phyloP scores from a whole-genome alignment of 2,113 vertebrate species.

The Callospermophilus lateralis region DNA sequence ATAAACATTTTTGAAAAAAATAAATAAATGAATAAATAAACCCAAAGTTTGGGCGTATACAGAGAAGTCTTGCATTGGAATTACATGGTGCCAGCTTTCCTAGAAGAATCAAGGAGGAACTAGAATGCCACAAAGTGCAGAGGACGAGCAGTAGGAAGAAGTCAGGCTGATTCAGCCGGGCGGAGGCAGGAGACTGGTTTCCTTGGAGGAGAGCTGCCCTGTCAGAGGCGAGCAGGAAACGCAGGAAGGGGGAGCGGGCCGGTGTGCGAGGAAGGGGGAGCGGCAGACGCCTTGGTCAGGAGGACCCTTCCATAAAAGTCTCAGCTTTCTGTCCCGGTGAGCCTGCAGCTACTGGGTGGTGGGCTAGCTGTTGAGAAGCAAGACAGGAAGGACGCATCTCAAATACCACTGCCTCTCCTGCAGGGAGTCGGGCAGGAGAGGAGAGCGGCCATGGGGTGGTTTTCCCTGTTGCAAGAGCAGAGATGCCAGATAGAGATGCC shows the following conservation, averaged over 20 bases:
- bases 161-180: background rate
- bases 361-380: background rate
- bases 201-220: background rate
- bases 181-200: background rate
- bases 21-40: background rate
- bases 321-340: accelerated
- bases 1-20: too few species aligned
- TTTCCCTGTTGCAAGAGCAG: background rate
- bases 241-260: background rate
- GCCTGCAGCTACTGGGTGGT: background rate
- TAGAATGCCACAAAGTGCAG: background rate
- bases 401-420: background rate
- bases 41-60: background rate
- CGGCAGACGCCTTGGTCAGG: too few species aligned
- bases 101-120: background rate
- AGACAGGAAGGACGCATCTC: background rate
- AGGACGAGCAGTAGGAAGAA: background rate
- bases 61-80: background rate
- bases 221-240: too few species aligned
- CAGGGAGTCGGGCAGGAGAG: background rate
- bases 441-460: accelerated
- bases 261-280: background rate
- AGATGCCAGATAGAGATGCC: background rate
- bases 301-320: accelerated
- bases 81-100: background rate